A percentile compares a stretch with the other conserved stretches of the same genome.
Conservation (phyloP, 2,888 invertebrate genomes). For the Cordilura impudica region DNA sequence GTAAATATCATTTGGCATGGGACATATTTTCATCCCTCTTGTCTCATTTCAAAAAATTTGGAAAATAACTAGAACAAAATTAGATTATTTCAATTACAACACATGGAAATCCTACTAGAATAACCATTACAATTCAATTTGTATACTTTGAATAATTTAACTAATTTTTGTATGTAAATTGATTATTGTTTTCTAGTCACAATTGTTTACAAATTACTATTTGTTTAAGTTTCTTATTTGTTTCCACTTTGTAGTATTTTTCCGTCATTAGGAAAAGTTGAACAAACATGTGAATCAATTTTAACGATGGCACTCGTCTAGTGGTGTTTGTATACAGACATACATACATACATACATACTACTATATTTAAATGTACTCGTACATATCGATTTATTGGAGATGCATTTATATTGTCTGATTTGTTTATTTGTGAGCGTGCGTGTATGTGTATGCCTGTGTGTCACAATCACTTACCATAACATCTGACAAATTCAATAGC, state of each 20-base stretch:
- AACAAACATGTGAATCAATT: no score
- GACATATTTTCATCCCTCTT: no score
- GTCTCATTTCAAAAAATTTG: no score
- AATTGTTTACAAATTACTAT: not conserved
- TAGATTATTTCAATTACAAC: no score
- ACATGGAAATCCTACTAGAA: no score
- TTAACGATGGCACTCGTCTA: no score
- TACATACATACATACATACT: not conserved
- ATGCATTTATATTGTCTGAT: no score
- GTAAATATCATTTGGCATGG: no score
- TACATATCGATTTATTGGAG: no score
- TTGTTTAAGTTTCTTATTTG: not conserved
- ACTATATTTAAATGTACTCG: not conserved
- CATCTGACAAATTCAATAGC: slow-evolving; percentile 38
- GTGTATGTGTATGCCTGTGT: slow-evolving; percentile 18
- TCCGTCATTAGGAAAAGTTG: not conserved
- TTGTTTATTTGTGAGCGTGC: not conserved
- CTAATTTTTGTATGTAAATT: not conserved
- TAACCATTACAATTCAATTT: not conserved
- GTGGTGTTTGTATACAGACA: no score
- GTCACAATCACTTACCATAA: slow-evolving; percentile 45
- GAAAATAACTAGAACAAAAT: no score
- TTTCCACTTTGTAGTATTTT: slow-evolving; percentile 14
- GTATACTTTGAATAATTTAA: not conserved
- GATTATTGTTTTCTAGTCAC: not conserved